Evolutionary conservation across 2,797 vertebrate species (phyloP), one percentile per base, ranked within the genome.

Genomic region (Manis javanica): DNA sequence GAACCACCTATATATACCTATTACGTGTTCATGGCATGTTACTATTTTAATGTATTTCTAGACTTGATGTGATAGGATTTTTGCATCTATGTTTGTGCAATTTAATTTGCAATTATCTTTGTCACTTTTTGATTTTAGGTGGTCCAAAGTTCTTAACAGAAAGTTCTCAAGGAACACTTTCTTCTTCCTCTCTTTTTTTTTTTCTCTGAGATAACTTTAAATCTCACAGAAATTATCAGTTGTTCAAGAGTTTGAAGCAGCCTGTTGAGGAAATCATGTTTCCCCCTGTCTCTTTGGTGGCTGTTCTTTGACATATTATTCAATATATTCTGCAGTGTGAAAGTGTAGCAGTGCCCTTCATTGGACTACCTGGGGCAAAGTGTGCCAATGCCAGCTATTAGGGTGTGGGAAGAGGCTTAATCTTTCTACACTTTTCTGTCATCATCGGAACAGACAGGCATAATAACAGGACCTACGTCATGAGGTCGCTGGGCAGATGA

Each of bases 41-140:
- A 53, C 71, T 59, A 72, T 91, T 71, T 74, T 91, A 64, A 63
- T 55, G 4, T 59, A 87, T 63, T 87, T 95, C 69, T 92, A 79
- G 51, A 51, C 72, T 68, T 93, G 46, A 3, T 69, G 51, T 51
- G n/a, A 34, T 61, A 87, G 42, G 15, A 57, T 57, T 77, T 94
- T 89, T 88, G 37, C n/a, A 46, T 42, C 57, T 83, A 2, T 26
- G 42, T 55, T 49, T 81, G n/a, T 86, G 86, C 24, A 57, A 29
- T 34, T 64, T 84, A 68, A 5, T 93, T 95, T 66, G 57, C 29
- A 61, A 12, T 88, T 91, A 66, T 90, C 15, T 81, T 83, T 51
- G 46, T 66, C 64, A 37, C 4, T 4, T 85, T 82, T 91, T 39
- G 51, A 63, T 87, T 91, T 88, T 78, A 79, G 49, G 34, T 59